Base-by-base conservation (phyloP, 2,888 invertebrate genomes). In the Cyclophora punctaria region DNA sequence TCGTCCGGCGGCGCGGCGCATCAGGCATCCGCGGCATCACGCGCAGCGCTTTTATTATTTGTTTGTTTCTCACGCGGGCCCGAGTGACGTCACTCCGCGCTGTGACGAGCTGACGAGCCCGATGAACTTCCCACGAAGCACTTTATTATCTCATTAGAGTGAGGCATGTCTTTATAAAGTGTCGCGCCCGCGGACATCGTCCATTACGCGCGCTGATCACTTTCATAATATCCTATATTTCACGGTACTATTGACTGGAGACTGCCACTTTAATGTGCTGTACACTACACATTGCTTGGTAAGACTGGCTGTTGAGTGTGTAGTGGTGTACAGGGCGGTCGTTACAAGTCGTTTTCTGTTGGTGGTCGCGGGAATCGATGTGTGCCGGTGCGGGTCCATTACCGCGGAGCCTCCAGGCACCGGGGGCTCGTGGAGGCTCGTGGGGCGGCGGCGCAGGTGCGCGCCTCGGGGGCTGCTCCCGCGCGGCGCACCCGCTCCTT, bases 151-250 rank as follows among this genome's bases (percentile, higher is more conserved):
- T 83, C 83, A 86, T 85, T 85, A 85, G 73, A 62, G 71, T 74
- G 79, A 81, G 73, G 77, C 78, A 84, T 76, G 80, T 81, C 84
- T 85, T 83, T 78, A 83, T 83, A 78, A 77, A 71, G 81, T 76
- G 83, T 81, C 80, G 74, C 77, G 67, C 76, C 81, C 80, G 63
- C 78, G 75, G 82, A 80, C 80, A 78, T 79, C 78, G 75, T 81
- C 79, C 80, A 82, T 83, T 83, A 80, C 73, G 65, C 70, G 68
- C 68, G 61, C 70, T 80, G 81, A 83, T 81, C 70, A 66, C 75
- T 73, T 76, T 75, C 73, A 83, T 82, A 78, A 78, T 80, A 78
- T 73, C 73, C 70, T 76, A 75, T 67, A 75, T 71, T 72, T 68
- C 57, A 63, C 63, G 49, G 51, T 51, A 72, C 68, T 61, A 60